Evolutionary conservation across 2,797 vertebrate genomes (phyloP).

Genomic region (Melanotaenia maccullochi): DNA sequence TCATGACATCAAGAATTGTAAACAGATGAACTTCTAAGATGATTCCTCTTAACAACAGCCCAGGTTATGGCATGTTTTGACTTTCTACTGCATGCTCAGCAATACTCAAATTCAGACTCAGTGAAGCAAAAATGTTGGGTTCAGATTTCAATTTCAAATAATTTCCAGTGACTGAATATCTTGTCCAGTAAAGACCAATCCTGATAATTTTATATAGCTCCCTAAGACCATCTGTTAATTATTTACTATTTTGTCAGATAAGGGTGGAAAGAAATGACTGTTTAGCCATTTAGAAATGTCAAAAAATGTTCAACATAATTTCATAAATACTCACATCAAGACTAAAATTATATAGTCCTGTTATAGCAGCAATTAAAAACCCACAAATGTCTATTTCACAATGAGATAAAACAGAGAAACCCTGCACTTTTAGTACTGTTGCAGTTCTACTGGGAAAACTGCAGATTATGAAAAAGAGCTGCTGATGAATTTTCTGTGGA

Average conservation of each 20-base stretch:
- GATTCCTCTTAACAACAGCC: conserved; percentile 14
- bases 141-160: neutral
- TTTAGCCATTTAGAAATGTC: neutral
- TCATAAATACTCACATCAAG: neutral
- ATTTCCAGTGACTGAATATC: neutral
- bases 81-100: neutral
- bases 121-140: neutral
- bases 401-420: neutral
- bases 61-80: neutral
- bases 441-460: neutral
- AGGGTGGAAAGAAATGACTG: neutral
- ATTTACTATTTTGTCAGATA: neutral
- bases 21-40: conserved; percentile 35
- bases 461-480: conserved; percentile 1
- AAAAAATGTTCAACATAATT: neutral
- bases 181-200: conserved; percentile 10
- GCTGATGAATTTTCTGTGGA: conserved; percentile 9
- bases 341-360: neutral
- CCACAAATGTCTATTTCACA: neutral
- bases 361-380: neutral
- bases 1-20: conserved; percentile 36
- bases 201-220: neutral
- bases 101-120: neutral
- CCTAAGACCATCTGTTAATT: neutral
- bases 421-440: neutral